These are phyloP conservation scores for Harlomillsia oculata DNA, from an alignment of 1,140 invertebrate genomes.

Conservation along the genomic window DNA sequence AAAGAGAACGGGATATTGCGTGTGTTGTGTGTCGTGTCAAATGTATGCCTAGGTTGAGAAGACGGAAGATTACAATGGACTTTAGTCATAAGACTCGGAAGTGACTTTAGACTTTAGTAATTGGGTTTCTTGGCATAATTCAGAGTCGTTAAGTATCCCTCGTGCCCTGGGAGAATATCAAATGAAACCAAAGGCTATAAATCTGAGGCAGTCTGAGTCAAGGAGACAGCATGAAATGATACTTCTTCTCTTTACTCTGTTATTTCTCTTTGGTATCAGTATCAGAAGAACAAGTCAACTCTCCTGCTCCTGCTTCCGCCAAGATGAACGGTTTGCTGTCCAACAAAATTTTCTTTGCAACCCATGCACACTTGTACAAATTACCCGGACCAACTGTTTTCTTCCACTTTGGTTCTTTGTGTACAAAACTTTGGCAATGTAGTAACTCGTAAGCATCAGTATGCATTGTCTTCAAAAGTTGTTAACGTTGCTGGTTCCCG, in stretches of 20 bases:
- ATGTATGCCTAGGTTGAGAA: neutral
- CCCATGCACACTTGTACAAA: too few relatives aligned
- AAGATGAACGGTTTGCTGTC: too few relatives aligned
- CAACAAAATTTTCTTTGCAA: too few relatives aligned
- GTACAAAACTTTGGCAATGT: too few relatives aligned
- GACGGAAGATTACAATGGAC: neutral
- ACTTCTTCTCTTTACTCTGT: neutral
- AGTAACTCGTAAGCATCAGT: too few relatives aligned
- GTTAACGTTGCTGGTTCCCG: too few relatives aligned
- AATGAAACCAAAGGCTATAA: slow-evolving; percentile 28
- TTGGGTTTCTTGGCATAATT: slow-evolving; percentile 27
- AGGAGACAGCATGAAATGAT: slow-evolving; percentile 30
- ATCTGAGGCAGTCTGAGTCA: slow-evolving; percentile 20
- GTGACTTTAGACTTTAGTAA: slow-evolving; percentile 6
- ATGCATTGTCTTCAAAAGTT: too few relatives aligned
- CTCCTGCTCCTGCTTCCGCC: neutral
- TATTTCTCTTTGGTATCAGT: neutral
- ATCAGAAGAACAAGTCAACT: neutral
- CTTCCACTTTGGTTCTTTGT: too few relatives aligned
- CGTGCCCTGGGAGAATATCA: slow-evolving; percentile 21
- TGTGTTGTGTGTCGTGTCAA: neutral
- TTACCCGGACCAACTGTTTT: too few relatives aligned
- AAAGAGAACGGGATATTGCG: neutral
- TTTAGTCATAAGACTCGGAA: neutral
- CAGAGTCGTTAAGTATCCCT: slow-evolving; percentile 27